Evolutionary conservation across 2,888 invertebrate genomes (phyloP), one percentile per base, ranked within the genome.

Genomic region (Ceramica pisi): DNA sequence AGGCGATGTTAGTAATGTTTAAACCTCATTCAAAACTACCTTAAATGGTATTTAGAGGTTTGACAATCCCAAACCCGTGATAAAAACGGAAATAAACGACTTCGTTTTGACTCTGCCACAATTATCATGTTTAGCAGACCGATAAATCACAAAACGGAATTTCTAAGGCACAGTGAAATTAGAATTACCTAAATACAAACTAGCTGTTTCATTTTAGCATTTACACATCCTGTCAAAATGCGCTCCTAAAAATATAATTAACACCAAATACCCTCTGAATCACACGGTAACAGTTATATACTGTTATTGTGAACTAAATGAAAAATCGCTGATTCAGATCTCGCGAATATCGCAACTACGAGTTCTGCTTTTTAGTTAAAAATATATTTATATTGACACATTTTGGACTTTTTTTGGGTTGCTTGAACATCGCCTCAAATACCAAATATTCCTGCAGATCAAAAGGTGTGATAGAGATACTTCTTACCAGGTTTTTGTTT

Each of bases 361-460:
- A 41, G 16, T 19, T 12, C 14, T n/a, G 19, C 26, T 46, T 46
- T 55, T 55, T 38, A 26, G 67, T 64, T 71, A 71, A 57, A 57
- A 46, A 62, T 44, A 48, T n/a, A 70, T 78, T 67, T 65, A 81
- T 77, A 23, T 53, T 55, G 50, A 61, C 60, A 75, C 19, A 46
- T 46, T 23, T 5, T 35, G 2, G 23, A n/a, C n/a, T n/a, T n/a
- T n/a, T n/a, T n/a, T n/a, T n/a, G 16, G 56, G n/a, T 31, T 19
- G 19, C 10, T 16, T 14, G 16, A 2, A 23, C n/a, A 41, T 5
- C 10, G 66, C 48, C 38, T 23, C 76, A 57, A 50, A 77, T 2
- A 48, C 38, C 21, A 16, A 38, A 50, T 6, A 6, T 8, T 4
- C 19, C 6, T 16, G 12, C 41, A 19, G 19, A 46, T 19, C 19